Evolutionary conservation across 2,888 invertebrate genomes (phyloP).

Genomic region (Thereva nobilitata): DNA sequence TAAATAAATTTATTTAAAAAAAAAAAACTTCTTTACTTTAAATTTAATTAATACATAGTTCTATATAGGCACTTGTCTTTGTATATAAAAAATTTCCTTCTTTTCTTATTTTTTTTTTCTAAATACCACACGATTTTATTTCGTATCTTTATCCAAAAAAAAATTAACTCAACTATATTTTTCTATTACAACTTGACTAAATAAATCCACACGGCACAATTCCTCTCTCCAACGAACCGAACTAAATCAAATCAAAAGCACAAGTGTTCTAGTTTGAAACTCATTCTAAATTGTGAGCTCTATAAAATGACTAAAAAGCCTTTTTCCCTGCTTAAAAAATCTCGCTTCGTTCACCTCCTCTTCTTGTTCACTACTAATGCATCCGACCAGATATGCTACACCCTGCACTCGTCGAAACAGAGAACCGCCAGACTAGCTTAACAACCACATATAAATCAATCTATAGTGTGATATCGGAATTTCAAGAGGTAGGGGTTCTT

Average conservation of each 20-base stretch:
- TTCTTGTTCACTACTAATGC: conserved; percentile 25
- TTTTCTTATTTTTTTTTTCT: no score
- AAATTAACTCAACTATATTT: background rate
- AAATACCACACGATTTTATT: no score
- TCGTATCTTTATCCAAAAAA: no score
- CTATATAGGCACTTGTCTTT: conserved; percentile 25
- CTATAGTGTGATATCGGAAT: conserved; percentile 28
- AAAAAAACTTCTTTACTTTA: conserved; percentile 13
- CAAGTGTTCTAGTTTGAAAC: conserved; percentile 54
- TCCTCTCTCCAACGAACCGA: conserved; percentile 45
- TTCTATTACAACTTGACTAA: background rate
- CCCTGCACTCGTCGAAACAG: background rate
- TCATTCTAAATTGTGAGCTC: conserved; percentile 40
- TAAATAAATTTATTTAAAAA: conserved; percentile 24
- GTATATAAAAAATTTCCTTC: conserved; percentile 6
- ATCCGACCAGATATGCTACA: conserved; percentile 2
- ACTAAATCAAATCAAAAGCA: conserved; percentile 56
- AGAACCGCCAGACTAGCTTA: background rate
- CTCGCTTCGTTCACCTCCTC: conserved; percentile 32
- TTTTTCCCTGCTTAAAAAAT: conserved; percentile 6
- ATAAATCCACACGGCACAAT: conserved; percentile 13
- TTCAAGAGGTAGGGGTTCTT: conserved; percentile 53
- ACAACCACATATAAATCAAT: conserved; percentile 21
- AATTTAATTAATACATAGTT: conserved; percentile 13
- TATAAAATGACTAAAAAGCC: conserved; percentile 39